phyloP scores from a whole-genome alignment of 2,888 invertebrate species.

The Stenchaetothrips biformis region DNA sequence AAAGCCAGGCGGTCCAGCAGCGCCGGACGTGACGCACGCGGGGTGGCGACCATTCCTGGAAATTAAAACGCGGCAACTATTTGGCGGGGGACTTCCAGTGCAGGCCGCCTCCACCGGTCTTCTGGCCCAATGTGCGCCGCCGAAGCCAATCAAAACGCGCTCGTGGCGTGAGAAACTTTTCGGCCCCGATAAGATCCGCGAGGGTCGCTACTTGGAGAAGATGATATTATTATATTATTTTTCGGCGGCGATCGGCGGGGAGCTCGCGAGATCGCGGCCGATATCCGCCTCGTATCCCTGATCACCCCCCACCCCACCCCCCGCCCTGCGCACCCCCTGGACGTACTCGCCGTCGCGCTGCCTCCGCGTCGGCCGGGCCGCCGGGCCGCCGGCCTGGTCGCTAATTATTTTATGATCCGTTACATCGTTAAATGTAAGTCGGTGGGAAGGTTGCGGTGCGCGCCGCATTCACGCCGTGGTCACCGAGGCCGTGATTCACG shows the following conservation, averaged over 20 bases:
- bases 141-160: neutral
- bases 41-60: too few relatives aligned
- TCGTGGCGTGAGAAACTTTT: constrained; percentile 10
- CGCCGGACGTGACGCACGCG: neutral
- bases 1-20: neutral
- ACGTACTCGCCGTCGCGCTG: too few relatives aligned
- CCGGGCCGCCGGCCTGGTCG: neutral
- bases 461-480: neutral
- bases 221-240: constrained; percentile 11
- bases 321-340: too few relatives aligned
- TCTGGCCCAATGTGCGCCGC: too few relatives aligned
- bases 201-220: neutral
- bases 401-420: constrained; percentile 23
- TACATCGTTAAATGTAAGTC: constrained; percentile 10
- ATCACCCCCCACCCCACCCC: neutral
- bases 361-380: too few relatives aligned
- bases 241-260: constrained; percentile 3
- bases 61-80: too few relatives aligned
- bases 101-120: too few relatives aligned
- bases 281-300: neutral
- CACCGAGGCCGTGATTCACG: neutral
- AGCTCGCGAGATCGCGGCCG: neutral
- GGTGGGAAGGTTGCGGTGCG: neutral
- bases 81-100: neutral
- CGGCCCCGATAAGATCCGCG: neutral